Evolutionary conservation across 2,113 vertebrate species (phyloP).

Genomic region (Oncorhynchus tshawytscha): DNA sequence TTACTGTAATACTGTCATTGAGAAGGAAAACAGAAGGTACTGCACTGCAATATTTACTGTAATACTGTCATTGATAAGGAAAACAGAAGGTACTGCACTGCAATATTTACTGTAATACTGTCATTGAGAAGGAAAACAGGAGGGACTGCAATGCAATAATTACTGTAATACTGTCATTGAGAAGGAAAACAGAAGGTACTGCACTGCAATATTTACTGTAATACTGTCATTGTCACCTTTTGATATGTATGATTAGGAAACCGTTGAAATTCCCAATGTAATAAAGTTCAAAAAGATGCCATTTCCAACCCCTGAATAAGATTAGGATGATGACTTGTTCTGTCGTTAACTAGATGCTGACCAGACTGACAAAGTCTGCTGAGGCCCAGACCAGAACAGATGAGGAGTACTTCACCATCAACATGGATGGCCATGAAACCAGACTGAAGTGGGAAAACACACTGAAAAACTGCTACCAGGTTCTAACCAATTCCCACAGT

Average conservation of each 20-base stretch:
- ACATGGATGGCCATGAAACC: conserved; percentile 79
- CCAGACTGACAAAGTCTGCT: conserved; percentile 84
- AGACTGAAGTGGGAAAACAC: conserved; percentile 85
- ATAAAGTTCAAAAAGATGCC: too few species aligned
- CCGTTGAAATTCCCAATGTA: too few species aligned
- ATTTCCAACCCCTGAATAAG: too few species aligned
- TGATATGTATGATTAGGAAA: too few species aligned
- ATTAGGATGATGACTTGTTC: too few species aligned
- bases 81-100: conserved; percentile 75
- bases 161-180: neutral
- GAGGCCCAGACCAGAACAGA: conserved; percentile 78
- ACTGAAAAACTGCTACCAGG: conserved; percentile 83
- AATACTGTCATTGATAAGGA: conserved; percentile 53
- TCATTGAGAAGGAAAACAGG: conserved; percentile 74
- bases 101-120: neutral
- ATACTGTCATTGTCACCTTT: too few species aligned
- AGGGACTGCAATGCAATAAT: conserved; percentile 55
- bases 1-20: neutral
- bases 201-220: neutral
- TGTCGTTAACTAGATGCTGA: conserved; percentile 75
- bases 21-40: conserved; percentile 82
- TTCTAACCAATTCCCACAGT: conserved; percentile 23
- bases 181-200: conserved; percentile 82
- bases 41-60: neutral
- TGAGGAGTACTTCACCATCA: conserved; percentile 83